Percentiles rank a stretch among this genome's conserved stretches.
Conservation (phyloP, 2,888 invertebrate genomes). For the Ferdinandea cuprea region DNA sequence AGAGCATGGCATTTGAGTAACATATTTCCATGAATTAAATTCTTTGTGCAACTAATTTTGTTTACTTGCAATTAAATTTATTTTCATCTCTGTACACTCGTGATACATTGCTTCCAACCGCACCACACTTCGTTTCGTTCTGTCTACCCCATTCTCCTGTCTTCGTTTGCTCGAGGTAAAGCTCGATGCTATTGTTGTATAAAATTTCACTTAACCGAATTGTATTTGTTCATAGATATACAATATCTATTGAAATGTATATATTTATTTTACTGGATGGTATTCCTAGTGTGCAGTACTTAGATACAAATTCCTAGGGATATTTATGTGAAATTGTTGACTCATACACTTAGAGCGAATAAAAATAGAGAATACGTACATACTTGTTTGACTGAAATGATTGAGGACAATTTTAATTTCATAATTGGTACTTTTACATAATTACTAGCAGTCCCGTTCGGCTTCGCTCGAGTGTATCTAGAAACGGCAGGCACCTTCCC, state of each 20-base stretch:
- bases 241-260: constrained; percentile 4
- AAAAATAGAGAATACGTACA: too few species aligned
- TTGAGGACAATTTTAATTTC: too few species aligned
- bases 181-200: background rate
- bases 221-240: background rate
- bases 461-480: too few species aligned
- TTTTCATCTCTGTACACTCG: constrained; percentile 4
- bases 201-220: background rate
- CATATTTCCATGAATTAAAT: constrained; percentile 51
- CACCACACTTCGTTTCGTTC: background rate
- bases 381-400: too few species aligned
- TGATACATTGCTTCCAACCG: constrained; percentile 2
- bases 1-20: constrained; percentile 33
- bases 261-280: background rate
- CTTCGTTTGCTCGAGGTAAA: constrained; percentile 3
- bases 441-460: too few species aligned
- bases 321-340: too few species aligned
- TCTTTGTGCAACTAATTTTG: constrained; percentile 60
- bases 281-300: too few species aligned
- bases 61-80: constrained; percentile 51
- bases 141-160: background rate
- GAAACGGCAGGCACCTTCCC: too few species aligned
- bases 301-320: too few species aligned
- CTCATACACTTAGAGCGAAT: too few species aligned
- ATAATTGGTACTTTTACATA: too few species aligned